Evolutionary conservation across 2,113 vertebrate species (phyloP).

Genomic region (Brachyistius frenatus): DNA sequence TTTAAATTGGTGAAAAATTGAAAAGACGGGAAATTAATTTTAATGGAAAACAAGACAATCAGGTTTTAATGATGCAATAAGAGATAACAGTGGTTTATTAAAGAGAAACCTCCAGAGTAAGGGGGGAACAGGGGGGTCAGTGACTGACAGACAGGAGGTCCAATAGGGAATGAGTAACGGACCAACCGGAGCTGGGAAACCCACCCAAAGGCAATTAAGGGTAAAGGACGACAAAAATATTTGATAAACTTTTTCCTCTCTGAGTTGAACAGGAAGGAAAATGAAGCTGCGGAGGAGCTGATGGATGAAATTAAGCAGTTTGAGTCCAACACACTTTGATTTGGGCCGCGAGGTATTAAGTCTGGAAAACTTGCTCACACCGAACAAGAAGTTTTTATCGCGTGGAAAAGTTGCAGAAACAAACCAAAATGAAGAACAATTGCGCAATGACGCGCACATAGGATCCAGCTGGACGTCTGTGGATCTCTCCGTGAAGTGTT

Average conservation of each 20-base stretch:
- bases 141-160: constrained; percentile 77
- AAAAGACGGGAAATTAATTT: background rate
- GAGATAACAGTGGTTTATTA: background rate
- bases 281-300: constrained; percentile 40
- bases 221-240: constrained; percentile 85
- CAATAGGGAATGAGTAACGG: constrained; percentile 78
- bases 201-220: constrained; percentile 88
- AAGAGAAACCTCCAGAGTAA: constrained; percentile 62
- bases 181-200: constrained; percentile 75
- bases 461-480: background rate
- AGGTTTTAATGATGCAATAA: background rate
- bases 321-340: constrained; percentile 8
- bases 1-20: background rate
- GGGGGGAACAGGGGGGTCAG: constrained; percentile 44
- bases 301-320: constrained; percentile 41
- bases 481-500: constrained; percentile 21
- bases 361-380: constrained; percentile 40
- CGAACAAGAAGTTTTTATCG: constrained; percentile 25
- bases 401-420: constrained; percentile 39
- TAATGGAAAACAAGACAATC: too few relatives aligned
- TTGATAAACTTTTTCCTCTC: constrained; percentile 77
- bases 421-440: constrained; percentile 16
- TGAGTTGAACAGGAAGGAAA: constrained; percentile 41
- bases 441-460: constrained; percentile 51
- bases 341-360: constrained; percentile 32